Conservation (phyloP, 2,797 vertebrate genomes). For the Neosilurus mollespiculum region DNA sequence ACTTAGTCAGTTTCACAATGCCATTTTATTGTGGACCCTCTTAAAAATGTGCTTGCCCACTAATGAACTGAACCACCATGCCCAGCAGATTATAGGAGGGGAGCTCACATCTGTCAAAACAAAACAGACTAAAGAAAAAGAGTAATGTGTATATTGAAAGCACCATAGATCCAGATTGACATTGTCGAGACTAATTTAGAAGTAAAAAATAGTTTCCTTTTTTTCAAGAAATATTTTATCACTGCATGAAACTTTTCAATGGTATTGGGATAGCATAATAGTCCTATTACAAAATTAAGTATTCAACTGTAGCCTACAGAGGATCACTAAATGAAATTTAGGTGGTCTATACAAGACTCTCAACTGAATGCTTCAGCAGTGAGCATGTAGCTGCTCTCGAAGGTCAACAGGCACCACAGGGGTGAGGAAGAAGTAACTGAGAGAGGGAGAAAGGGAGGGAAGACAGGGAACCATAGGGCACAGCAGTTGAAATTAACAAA, state of each 20-base stretch:
- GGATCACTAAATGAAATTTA: neutral
- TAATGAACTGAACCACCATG: neutral
- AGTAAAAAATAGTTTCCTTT: neutral
- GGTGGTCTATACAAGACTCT: neutral
- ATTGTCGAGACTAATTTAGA: neutral
- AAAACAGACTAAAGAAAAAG: neutral
- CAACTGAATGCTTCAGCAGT: slow-evolving; percentile 9
- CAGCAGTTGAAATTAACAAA: slow-evolving; percentile 66
- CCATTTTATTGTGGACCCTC: neutral
- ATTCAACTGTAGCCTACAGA: slow-evolving; percentile 2
- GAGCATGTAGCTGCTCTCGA: slow-evolving; percentile 23
- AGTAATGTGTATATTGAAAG: neutral
- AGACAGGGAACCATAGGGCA: slow-evolving; percentile 50
- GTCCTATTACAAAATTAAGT: neutral
- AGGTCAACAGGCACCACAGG: slow-evolving; percentile 44
- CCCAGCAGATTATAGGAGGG: neutral
- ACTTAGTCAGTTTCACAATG: neutral
- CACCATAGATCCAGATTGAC: neutral
- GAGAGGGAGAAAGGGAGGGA: slow-evolving; percentile 25
- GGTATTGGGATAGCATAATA: neutral
- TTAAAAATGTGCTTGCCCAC: neutral
- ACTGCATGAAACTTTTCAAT: neutral
- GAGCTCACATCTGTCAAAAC: slow-evolving; percentile 6
- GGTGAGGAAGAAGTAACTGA: slow-evolving; percentile 34
- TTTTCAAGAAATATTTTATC: neutral